Evolutionary conservation across 2,797 vertebrate genomes (phyloP), one percentile per base, ranked within the genome.

Genomic region (Lutjanus argentimaculatus): DNA sequence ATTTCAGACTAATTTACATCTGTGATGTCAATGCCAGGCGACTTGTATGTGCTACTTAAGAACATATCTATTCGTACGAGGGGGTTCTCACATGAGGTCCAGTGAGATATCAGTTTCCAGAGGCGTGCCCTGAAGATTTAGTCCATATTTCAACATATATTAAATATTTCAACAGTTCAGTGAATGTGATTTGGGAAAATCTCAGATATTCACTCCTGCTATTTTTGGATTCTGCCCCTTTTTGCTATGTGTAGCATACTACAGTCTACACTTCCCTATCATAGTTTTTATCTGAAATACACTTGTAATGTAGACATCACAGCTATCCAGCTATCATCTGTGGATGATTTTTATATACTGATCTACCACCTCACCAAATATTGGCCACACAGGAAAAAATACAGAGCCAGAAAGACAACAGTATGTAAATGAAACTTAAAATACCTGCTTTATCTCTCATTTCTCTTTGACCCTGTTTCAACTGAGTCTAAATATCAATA

Each of bases 151-250:
- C 21, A 42, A 46, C 15, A 21, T 49, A 48, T 56, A 15, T n/a
- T 42, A 13, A 22, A 22, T 56, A 21, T 62, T 2, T 16, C 4
- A 56, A 53, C 4, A 22, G 15, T 61, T 49, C n/a, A 43, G 36
- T 51, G 3, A 67, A 62, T 75, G 9, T 53, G 2, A 46, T 43
- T 58, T n/a, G 13, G 5, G 17, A 76, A 63, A 25, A 25, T 61
- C 42, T 67, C 48, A 6, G 6, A 55, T 40, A 45, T 75, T 17
- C 15, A 42, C 8, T 51, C 3, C 36, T 49, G 17, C 40, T 43
- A 21, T 51, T 66, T 58, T 43, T 67, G 21, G 17, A 13, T 64
- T 71, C 36, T 69, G 42, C 11, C 16, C 6, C 16, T 79, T 72
- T 42, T 58, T 1, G 4, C 6, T 42, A 8, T 7, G 4, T 0